Base-by-base conservation (phyloP, 2,888 invertebrate genomes). In the Sarcophaga carnaria region DNA sequence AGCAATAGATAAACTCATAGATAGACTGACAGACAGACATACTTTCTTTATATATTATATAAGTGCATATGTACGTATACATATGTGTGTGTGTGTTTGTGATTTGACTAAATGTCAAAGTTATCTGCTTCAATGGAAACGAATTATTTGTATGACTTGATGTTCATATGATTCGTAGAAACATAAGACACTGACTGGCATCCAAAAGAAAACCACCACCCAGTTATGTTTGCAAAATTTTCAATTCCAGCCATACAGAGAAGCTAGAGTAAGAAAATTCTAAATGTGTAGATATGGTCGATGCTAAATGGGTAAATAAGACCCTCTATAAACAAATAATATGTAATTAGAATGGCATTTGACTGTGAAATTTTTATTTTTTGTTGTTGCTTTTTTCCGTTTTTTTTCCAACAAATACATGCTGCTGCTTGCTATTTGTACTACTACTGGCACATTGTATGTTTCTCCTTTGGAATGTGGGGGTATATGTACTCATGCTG, bases 321-420 rank as follows among this genome's bases (percentile, higher is more conserved):
- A 75, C 84, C 84, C 84, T 80, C 80, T 27, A 72, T 76, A 76
- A 72, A 14, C 70, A 49, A 66, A 80, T 85, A 85, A 80, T 85
- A 22, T 22, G 22, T 22, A 85, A 80, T 85, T 85, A 85, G 45
- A 80, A 66, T 85, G 80, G 76, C 27, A 85, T 80, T 80, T 85
- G 84, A 85, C 84, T 80, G 76, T 85, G 84, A 85, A 83, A 62
- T 66, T 67, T 45, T n/a, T 37, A 2, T 54, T 22, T 22, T 22
- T 22, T 22, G 22, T 22, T 22, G 22, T 22, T 11, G 2, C 4
- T 54, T 54, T 12, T 54, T 49, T 4, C 14, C 14, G 14, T 54
- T 54, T 14, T 54, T 12, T 54, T 54, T 54, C 1, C 5, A 54
- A 10, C 54, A 54, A 54, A 54, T 17, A 37, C 54, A 54, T 54